These are phyloP conservation scores for Poecilia wingei DNA, from an alignment of 2,797 vertebrate species.

Conservation along the genomic window DNA sequence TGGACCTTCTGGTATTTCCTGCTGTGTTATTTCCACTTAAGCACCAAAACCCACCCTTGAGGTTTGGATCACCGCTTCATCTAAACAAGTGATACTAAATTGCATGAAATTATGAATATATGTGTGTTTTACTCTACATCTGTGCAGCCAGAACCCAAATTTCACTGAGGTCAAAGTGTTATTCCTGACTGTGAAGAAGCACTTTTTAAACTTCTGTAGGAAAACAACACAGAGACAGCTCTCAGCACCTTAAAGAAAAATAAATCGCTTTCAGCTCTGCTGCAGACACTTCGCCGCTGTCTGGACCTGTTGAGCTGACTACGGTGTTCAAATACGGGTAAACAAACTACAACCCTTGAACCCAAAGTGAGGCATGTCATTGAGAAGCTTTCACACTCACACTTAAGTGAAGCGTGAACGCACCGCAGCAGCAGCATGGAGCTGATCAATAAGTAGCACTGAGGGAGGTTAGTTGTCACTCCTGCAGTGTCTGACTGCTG, in stretches of 20 bases:
- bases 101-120: not conserved
- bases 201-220: not conserved
- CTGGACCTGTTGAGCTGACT: slow-evolving; percentile 28
- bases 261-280: not conserved
- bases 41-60: not conserved
- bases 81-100: not conserved
- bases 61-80: not conserved
- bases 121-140: not conserved
- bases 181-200: not conserved
- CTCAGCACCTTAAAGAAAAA: not conserved
- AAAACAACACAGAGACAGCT: not conserved
- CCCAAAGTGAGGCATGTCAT: slow-evolving; percentile 25
- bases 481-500: slow-evolving; percentile 60
- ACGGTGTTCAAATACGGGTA: slow-evolving; percentile 30
- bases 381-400: slow-evolving; percentile 3
- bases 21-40: not conserved
- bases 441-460: slow-evolving; percentile 72
- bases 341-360: slow-evolving; percentile 26
- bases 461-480: slow-evolving; percentile 69
- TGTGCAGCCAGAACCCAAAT: not conserved
- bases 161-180: not conserved
- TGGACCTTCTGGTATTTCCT: not conserved
- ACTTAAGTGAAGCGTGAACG: slow-evolving; percentile 9
- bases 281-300: not conserved
- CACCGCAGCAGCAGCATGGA: slow-evolving; percentile 23